phyloP scores from a whole-genome alignment of 2,888 invertebrate genomes.

The Eudasyphora cyanicolor region DNA sequence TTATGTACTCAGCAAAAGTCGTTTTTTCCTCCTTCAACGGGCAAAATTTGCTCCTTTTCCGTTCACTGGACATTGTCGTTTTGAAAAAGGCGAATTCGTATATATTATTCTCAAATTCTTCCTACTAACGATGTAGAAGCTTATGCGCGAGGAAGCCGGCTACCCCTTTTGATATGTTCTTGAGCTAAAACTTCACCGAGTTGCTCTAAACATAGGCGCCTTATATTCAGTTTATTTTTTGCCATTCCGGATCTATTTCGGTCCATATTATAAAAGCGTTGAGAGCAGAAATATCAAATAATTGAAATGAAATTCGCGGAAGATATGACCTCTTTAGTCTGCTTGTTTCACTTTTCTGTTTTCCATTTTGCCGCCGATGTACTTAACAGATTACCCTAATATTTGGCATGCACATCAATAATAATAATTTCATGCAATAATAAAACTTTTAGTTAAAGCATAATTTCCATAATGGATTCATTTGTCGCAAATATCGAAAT shows the following conservation, averaged over 20 bases:
- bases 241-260: slow-evolving; percentile 14
- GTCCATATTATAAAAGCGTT: slow-evolving; percentile 36
- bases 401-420: too few relatives aligned
- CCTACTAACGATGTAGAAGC: slow-evolving; percentile 32
- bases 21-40: background rate
- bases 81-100: background rate
- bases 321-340: too few relatives aligned
- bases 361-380: too few relatives aligned
- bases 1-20: too few relatives aligned
- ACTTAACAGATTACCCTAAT: too few relatives aligned
- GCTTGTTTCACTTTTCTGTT: background rate
- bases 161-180: slow-evolving; percentile 39
- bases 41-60: too few relatives aligned
- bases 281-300: slow-evolving; percentile 34
- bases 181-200: slow-evolving; percentile 30
- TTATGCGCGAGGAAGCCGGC: slow-evolving; percentile 33
- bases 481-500: too few relatives aligned
- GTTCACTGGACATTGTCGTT: background rate
- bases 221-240: slow-evolving; percentile 23
- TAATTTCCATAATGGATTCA: too few relatives aligned
- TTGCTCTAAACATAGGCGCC: background rate
- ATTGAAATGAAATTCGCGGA: too few relatives aligned
- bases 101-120: background rate
- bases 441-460: background rate
- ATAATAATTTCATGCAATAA: background rate